Percentiles rank a stretch among this genome's conserved stretches.
phyloP scores from a whole-genome alignment of 2,888 invertebrate genomes.

The Phymatocera aterrima region DNA sequence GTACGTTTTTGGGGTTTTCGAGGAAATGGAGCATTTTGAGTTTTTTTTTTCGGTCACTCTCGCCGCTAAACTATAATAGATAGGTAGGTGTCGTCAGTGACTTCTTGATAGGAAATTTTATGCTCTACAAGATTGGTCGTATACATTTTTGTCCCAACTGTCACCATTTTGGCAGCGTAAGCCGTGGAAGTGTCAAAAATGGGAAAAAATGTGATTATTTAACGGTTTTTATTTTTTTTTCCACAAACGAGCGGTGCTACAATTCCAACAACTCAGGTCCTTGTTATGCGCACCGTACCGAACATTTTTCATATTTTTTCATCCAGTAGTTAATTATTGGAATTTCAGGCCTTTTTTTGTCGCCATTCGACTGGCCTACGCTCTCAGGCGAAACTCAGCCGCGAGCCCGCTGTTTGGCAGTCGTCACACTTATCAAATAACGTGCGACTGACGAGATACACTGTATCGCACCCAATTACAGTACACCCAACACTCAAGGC shows the following conservation, averaged over 20 bases:
- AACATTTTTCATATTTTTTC: slow-evolving; percentile 16
- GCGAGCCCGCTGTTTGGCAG: too few species aligned
- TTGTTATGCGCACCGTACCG: neutral
- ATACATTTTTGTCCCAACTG: slow-evolving; percentile 11
- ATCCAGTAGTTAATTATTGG: neutral
- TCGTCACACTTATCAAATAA: too few species aligned
- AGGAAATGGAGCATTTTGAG: neutral
- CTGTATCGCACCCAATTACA: too few species aligned
- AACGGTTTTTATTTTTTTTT: neutral
- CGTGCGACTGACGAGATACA: too few species aligned
- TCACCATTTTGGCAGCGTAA: slow-evolving; percentile 12
- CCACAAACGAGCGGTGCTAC: neutral
- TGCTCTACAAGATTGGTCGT: slow-evolving; percentile 28
- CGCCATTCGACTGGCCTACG: neutral
- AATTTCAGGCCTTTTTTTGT: neutral
- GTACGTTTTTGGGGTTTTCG: neutral
- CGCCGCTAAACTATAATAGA: neutral
- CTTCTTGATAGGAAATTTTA: neutral
- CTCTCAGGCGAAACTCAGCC: too few species aligned
- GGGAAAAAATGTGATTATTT: neutral
- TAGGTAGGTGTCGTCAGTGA: neutral
- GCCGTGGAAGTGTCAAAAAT: neutral
- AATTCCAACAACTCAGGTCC: slow-evolving; percentile 2
- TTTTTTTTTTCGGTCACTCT: neutral
- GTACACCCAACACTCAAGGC: too few species aligned